Conservation (phyloP, 2,888 invertebrate species). For the Anthoptus insignis region DNA sequence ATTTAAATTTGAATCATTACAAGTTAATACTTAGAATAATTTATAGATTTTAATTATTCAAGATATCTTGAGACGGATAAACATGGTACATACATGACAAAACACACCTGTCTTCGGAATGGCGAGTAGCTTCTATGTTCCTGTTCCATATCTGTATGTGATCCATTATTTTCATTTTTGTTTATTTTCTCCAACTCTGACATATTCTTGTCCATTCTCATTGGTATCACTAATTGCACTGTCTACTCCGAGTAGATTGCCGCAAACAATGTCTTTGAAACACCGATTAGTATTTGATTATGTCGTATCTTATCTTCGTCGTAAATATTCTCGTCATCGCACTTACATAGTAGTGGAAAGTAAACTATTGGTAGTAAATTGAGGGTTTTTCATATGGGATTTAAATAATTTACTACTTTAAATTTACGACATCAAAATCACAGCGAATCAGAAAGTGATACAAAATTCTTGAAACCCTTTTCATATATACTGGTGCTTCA, state of each 20-base stretch:
- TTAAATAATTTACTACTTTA: slow-evolving; percentile 1
- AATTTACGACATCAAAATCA: not conserved
- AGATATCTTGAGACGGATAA: not conserved
- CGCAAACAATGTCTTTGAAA: slow-evolving; percentile 45
- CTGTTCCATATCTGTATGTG: slow-evolving; percentile 56
- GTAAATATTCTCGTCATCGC: slow-evolving; percentile 42
- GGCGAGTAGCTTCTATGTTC: slow-evolving; percentile 53
- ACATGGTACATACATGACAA: slow-evolving; percentile 43
- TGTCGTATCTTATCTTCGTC: slow-evolving; percentile 51
- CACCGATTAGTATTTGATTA: slow-evolving; percentile 50
- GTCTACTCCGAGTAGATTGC: slow-evolving; percentile 36
- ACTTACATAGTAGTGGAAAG: slow-evolving; percentile 1
- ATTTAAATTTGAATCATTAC: not conserved
- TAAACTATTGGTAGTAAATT: not conserved
- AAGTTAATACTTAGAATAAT: not conserved
- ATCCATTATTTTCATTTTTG: slow-evolving; percentile 59
- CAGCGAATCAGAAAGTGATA: not conserved
- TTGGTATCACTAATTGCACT: slow-evolving; percentile 58
- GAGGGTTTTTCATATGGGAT: slow-evolving; percentile 1
- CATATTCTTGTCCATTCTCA: slow-evolving; percentile 67
- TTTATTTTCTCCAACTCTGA: slow-evolving; percentile 73
- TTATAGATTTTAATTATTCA: not conserved
- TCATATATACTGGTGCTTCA: not conserved
- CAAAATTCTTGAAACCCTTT: not conserved
- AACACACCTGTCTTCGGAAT: slow-evolving; percentile 76